Percentiles rank a stretch among this genome's conserved stretches.
Evolutionary conservation across 2,113 vertebrate species (phyloP).

Genomic region (Sinocyclocheilus anshuiensis): DNA sequence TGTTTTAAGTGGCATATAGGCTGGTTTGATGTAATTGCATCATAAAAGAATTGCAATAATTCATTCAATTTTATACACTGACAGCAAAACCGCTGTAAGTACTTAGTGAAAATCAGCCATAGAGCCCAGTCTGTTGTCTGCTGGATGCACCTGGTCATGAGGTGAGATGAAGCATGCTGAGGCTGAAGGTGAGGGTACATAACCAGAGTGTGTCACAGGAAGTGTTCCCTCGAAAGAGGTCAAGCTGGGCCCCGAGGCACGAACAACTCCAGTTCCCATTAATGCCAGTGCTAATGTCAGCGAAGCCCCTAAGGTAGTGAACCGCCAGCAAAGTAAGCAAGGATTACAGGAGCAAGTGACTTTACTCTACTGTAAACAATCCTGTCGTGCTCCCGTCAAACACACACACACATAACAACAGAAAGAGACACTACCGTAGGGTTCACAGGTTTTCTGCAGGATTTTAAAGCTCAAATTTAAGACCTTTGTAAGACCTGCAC

Average conservation of each 20-base stretch:
- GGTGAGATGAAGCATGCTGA: constrained; percentile 25
- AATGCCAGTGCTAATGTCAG: constrained; percentile 49
- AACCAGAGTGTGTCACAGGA: constrained; percentile 54
- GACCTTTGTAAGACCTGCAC: too few relatives aligned
- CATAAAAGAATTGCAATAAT: not conserved
- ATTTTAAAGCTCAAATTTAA: too few relatives aligned
- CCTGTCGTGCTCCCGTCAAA: not conserved
- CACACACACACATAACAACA: not conserved
- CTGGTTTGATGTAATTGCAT: not conserved
- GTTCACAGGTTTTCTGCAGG: not conserved
- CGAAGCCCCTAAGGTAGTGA: constrained; percentile 48
- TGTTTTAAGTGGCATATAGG: not conserved
- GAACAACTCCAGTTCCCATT: constrained; percentile 51
- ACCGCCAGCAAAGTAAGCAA: constrained; percentile 32
- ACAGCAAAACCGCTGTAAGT: not conserved
- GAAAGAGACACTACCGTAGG: constrained; percentile 1
- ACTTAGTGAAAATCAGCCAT: not conserved
- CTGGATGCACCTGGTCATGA: constrained; percentile 27
- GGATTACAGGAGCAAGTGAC: constrained; percentile 27
- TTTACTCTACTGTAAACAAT: constrained; percentile 26
- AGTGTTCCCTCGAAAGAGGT: constrained; percentile 47
- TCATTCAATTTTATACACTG: not conserved
- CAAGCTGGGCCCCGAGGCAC: constrained; percentile 57
- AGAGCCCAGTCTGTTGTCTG: not conserved
- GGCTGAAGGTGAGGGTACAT: constrained; percentile 56